A percentile compares a stretch with the other conserved stretches of the same genome.
These are phyloP conservation scores for Lampris megalopsis DNA, from an alignment of 2,113 vertebrate species.

Conservation along the genomic window DNA sequence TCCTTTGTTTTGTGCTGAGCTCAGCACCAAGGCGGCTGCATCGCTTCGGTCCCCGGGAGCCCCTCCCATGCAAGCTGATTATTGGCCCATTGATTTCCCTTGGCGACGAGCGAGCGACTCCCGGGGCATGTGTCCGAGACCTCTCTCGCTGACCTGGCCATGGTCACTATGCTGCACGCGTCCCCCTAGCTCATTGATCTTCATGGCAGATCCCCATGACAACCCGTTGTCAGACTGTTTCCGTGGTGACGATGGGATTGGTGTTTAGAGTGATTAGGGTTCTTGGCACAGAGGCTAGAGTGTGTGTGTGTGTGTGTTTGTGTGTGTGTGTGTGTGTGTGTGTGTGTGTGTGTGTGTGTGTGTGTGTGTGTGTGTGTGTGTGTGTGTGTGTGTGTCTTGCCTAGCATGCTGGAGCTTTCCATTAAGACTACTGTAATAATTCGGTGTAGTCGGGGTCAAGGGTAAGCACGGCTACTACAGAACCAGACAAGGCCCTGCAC, in stretches of 20 bases:
- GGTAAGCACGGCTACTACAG: not conserved
- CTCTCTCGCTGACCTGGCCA: constrained; percentile 47
- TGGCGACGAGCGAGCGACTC: not conserved
- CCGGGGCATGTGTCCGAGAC: constrained; percentile 10
- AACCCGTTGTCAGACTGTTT: constrained; percentile 60
- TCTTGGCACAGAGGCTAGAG: constrained; percentile 30
- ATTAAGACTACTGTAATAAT: constrained; percentile 2
- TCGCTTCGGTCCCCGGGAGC: constrained; percentile 66
- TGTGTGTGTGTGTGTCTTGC: constrained; percentile 33
- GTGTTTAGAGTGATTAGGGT: constrained; percentile 47
- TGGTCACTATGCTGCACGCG: constrained; percentile 46
- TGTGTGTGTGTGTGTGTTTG: constrained; percentile 11
- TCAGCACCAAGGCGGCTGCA: constrained; percentile 64
- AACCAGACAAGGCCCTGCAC: not conserved
- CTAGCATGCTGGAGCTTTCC: not conserved
- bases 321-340: constrained; percentile 7
- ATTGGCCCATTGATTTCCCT: constrained; percentile 61
- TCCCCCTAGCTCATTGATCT: constrained; percentile 59
- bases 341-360: constrained; percentile 22
- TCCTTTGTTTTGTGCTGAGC: constrained; percentile 76
- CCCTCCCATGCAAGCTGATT: constrained; percentile 45
- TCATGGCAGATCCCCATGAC: constrained; percentile 67
- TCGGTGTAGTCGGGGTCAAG: not conserved
- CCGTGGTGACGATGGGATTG: constrained; percentile 42
- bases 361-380: constrained; percentile 10